A percentile compares a stretch with the other conserved stretches of the same genome.
phyloP scores from a whole-genome alignment of 2,888 invertebrate genomes.

The Cinara cedri region DNA sequence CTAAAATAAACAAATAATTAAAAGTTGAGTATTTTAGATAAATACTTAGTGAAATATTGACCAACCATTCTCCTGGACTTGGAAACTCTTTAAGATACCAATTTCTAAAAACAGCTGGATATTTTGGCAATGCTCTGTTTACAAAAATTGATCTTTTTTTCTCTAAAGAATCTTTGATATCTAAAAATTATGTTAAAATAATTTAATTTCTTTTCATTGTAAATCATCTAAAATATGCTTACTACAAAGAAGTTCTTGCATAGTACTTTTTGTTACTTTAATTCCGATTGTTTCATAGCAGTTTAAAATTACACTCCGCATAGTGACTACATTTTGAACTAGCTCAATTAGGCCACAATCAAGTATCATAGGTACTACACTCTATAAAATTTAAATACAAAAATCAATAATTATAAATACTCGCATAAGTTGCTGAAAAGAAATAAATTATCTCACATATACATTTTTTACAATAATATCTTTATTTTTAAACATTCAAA shows the following conservation, averaged over 20 bases:
- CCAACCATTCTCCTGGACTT: slow-evolving; percentile 84
- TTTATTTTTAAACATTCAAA: too few species aligned
- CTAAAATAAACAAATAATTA: slow-evolving; percentile 64
- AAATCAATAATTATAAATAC: background rate
- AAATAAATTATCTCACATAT: too few species aligned
- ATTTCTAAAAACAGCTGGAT: slow-evolving; percentile 87
- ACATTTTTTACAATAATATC: too few species aligned
- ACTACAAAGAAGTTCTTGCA: slow-evolving; percentile 48
- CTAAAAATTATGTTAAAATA: slow-evolving; percentile 59
- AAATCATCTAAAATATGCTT: slow-evolving; percentile 1
- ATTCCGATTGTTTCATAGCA: slow-evolving; percentile 50
- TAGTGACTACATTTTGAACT: slow-evolving; percentile 84
- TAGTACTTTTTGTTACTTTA: slow-evolving; percentile 51
- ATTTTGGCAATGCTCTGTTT: slow-evolving; percentile 67
- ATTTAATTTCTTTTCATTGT: background rate
- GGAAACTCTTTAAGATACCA: slow-evolving; percentile 91
- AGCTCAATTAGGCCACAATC: slow-evolving; percentile 96
- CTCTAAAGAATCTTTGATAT: slow-evolving; percentile 68
- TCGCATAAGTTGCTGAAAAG: background rate
- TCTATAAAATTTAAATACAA: slow-evolving; percentile 65
- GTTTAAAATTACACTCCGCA: slow-evolving; percentile 70
- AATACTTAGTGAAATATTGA: slow-evolving; percentile 38
- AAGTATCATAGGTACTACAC: slow-evolving; percentile 92
- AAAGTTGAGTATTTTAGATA: slow-evolving; percentile 40
- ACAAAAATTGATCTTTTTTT: slow-evolving; percentile 72